Conservation (phyloP, 1,140 invertebrate species). For the Ridgeia piscesae region DNA sequence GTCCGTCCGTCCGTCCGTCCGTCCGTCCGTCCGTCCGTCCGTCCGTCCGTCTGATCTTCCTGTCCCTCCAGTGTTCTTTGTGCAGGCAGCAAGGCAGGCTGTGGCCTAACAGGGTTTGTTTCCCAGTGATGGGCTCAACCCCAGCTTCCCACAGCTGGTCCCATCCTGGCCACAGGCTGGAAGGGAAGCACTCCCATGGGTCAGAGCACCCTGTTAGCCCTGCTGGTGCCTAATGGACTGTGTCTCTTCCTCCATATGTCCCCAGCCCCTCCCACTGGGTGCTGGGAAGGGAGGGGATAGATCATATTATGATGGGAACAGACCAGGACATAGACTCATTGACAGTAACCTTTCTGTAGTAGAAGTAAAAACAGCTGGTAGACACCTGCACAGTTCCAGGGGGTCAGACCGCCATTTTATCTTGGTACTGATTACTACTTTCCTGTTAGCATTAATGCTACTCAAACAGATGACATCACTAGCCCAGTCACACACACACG, state of each 20-base stretch:
- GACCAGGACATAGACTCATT: not conserved
- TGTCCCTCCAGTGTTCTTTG: not conserved
- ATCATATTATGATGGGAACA: not conserved
- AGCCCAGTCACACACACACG: too few relatives aligned
- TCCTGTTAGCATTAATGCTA: not conserved
- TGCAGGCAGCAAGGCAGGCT: not conserved
- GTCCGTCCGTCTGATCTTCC: not conserved
- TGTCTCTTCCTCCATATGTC: not conserved
- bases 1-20: too few relatives aligned
- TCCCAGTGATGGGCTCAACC: not conserved
- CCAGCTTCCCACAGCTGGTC: not conserved
- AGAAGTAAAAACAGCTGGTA: not conserved
- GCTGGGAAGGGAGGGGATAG: not conserved
- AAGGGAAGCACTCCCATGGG: not conserved
- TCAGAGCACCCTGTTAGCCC: not conserved
- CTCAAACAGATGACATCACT: too few relatives aligned
- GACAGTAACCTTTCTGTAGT: not conserved
- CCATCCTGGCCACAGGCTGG: not conserved
- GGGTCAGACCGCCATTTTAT: not conserved
- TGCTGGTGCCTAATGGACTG: not conserved
- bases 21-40: not conserved
- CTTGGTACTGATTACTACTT: not conserved
- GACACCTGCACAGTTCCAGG: not conserved
- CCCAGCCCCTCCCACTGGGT: not conserved
- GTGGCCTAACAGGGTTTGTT: not conserved